phyloP scores from a whole-genome alignment of 2,113 vertebrate species.

The Rissa tridactyla region DNA sequence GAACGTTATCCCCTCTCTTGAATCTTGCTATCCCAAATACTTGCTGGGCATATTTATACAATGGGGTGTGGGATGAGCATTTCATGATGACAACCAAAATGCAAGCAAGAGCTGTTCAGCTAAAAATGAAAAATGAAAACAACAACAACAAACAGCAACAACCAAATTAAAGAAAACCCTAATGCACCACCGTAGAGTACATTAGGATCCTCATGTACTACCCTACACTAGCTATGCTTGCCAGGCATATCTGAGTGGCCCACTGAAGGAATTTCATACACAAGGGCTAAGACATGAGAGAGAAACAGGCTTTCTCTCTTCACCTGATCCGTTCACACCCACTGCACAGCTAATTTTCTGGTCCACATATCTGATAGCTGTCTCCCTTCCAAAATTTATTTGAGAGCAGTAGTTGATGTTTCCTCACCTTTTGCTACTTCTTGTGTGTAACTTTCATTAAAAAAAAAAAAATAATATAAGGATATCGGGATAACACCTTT shows the following conservation, averaged over 20 bases:
- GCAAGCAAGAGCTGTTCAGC: not conserved
- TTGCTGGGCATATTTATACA: not conserved
- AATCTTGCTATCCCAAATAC: not conserved
- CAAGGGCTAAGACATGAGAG: not conserved
- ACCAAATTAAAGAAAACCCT: not conserved
- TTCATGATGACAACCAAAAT: not conserved
- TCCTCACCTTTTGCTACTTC: not conserved
- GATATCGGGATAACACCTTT: not conserved
- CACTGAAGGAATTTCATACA: not conserved
- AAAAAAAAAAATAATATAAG: not conserved
- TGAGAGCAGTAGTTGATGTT: not conserved
- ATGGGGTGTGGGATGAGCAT: accelerated
- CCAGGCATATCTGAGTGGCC: not conserved
- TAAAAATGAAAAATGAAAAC: not conserved
- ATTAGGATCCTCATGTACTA: not conserved
- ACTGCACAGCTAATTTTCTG: not conserved
- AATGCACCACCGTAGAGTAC: not conserved
- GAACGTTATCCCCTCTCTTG: not conserved
- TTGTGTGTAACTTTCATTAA: not conserved
- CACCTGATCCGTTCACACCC: not conserved
- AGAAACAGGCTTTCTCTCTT: not conserved
- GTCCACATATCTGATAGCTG: not conserved
- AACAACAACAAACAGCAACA: not conserved
- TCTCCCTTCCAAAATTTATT: not conserved
- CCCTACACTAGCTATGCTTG: not conserved